Base-by-base conservation (phyloP, 2,797 vertebrate species). In the Gobionotothen gibberifrons region DNA sequence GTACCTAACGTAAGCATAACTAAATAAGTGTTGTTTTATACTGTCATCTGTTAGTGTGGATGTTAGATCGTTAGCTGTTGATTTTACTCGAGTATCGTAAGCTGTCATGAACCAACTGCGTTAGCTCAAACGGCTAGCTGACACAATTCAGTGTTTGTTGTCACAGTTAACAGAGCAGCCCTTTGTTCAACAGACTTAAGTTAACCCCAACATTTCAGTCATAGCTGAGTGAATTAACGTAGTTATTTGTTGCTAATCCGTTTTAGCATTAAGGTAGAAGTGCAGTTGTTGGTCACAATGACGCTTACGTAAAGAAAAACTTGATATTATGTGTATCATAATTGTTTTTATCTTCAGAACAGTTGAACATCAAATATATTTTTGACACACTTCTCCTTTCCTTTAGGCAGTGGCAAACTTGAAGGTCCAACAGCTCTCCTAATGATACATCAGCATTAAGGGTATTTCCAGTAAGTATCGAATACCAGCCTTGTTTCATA, bases 371-470 rank as follows among this genome's bases (percentile, higher is more conserved):
- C 2, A 32, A 68, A 78, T 9, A 5, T 4, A 68, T 62, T 44
- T 44, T 57, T 67, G 2, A 68, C 49, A 3, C 7, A 59, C 17
- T 73, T 21, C 22, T 63, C 32, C 66, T 53, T 80, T 77, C 46
- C 19, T 60, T 82, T 85, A 84, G 43, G 46, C 84, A 91, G 89
- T 75, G 74, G 65, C 52, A 72, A 42, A 67, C 82, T 79, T 85
- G 77, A 91, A 75, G 71, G 44, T 84, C 69, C 68, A 82, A 64
- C 79, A 79, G 19, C 81, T 79, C 81, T 87, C 86, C 92, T 79
- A 32, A 94, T 94, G 93, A 87, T 89, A 85, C 84, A 91, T 52
- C 84, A 80, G 74, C 83, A 82, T 66, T 94, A 81, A 92, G 78
- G 40, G 21, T 65, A 72, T 76, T 83, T 84, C 42, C 69, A 86